phyloP scores from a whole-genome alignment of 2,113 vertebrate genomes.

The Ameiurus melas region DNA sequence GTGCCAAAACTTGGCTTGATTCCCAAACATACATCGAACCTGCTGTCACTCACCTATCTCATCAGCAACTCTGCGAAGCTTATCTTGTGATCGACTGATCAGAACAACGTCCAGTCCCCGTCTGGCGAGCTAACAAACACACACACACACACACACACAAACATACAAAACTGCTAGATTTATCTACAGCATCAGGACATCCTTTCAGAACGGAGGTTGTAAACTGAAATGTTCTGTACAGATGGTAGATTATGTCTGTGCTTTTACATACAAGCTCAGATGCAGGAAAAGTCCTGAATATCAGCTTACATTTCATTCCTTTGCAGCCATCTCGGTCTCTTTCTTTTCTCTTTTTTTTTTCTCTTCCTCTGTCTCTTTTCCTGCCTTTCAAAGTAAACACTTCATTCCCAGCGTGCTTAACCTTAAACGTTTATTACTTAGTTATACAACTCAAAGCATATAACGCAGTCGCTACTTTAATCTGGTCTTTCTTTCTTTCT shows the following conservation, averaged over 20 bases:
- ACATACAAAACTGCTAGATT: background rate
- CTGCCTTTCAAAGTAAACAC: background rate
- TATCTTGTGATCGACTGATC: conserved; percentile 69
- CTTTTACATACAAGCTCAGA: background rate
- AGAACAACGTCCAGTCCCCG: conserved; percentile 78
- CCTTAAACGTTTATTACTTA: background rate
- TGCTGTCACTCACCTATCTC: conserved; percentile 70
- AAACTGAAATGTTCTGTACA: background rate
- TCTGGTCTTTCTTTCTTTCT: background rate
- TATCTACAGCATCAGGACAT: background rate
- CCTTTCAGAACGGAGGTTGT: background rate
- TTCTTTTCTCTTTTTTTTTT: background rate
- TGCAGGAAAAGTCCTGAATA: background rate
- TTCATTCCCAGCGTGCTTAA: background rate
- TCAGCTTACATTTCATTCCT: background rate
- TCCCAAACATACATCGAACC: background rate
- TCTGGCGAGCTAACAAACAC: conserved; percentile 70
- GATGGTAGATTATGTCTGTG: background rate
- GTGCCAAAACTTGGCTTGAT: background rate
- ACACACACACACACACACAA: conserved; percentile 23
- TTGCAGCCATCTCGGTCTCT: background rate
- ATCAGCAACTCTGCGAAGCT: conserved; percentile 64
- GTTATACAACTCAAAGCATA: background rate
- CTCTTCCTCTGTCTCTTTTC: background rate
- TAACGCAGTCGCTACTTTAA: background rate